A percentile compares a stretch with the other conserved stretches of the same genome.
phyloP scores from a whole-genome alignment of 2,888 invertebrate species.

The Drosophila kanekoi region DNA sequence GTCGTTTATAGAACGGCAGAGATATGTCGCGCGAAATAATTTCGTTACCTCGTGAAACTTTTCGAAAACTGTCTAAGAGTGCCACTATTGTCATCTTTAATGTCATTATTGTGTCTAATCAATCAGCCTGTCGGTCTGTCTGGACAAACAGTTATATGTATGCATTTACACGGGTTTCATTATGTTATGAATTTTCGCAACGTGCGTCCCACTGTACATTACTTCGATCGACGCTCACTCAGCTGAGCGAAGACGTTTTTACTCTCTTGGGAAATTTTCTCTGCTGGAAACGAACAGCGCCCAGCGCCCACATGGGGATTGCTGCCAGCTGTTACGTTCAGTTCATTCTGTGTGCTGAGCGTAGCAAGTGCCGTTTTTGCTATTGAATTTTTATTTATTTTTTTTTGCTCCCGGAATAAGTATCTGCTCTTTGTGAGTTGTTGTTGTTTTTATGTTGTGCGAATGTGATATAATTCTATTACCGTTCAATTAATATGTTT shows the following conservation, averaged over 20 bases:
- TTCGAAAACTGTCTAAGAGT: too few species aligned
- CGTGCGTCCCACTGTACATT: conserved; percentile 2
- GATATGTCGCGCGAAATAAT: too few species aligned
- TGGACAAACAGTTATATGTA: too few species aligned
- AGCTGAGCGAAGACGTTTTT: conserved; percentile 3
- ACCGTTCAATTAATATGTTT: conserved; percentile 4
- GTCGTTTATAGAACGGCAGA: not conserved
- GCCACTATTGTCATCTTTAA: too few species aligned
- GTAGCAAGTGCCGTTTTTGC: conserved; percentile 9
- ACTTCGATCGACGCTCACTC: conserved; percentile 15
- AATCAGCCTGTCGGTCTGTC: too few species aligned
- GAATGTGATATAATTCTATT: conserved; percentile 32
- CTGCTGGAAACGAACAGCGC: conserved; percentile 18
- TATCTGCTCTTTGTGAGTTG: conserved; percentile 27
- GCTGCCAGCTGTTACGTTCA: conserved; percentile 22
- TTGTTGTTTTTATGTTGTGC: conserved; percentile 5
- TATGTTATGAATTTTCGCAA: not conserved
- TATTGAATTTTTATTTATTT: not conserved
- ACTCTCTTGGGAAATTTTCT: conserved; percentile 19
- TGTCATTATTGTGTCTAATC: too few species aligned
- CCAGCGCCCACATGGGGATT: not conserved
- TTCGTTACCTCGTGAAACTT: too few species aligned
- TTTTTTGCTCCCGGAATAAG: conserved; percentile 13
- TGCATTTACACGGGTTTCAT: too few species aligned
- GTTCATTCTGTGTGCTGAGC: conserved; percentile 14